Evolutionary conservation across 1,140 invertebrate genomes (phyloP), one percentile per base, ranked within the genome.

Genomic region (Euglossa dilemma): DNA sequence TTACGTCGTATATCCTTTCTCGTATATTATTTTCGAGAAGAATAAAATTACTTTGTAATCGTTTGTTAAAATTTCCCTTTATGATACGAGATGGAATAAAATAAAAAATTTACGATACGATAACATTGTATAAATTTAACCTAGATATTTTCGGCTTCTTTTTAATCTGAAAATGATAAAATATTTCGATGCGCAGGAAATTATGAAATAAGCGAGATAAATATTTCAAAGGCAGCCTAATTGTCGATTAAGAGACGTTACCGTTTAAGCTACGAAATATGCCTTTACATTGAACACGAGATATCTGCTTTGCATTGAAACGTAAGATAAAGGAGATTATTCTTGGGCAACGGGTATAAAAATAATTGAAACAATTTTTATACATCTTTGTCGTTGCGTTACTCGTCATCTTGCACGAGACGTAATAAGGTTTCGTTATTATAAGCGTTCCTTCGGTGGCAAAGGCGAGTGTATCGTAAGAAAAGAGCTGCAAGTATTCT

Each of bases 401-500:
- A 12, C 47, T 54, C 61, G 36, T 50, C 59, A 16, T 66, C 16
- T 67, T 54, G n/a, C 25, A 8, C 4, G 63, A 7, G 20, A 36
- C 11, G 20, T 80, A 72, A 72, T 72, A 72, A 43, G 67, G 9
- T 18, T 59, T 50, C 25, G 43, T 59, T 59, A 28, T 52, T 12
- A n/a, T 23, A 72, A 72, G 59, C 45, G 18, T 45, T 72, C 6
- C 20, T 61, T 52, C 20, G 6, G 45, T 14, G 52, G 36, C 20
- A 57, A 69, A 78, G 23, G 45, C 25, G 25, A 50, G 43, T 50
- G 45, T 28, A 72, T 61, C 45, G 67, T 23, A 67, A 80, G 67
- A 52, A 72, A 72, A 72, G 67, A 72, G 45, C 28, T 50, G 77
- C 69, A 71, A 16, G 56, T 63, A 72, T 80, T 72, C 56, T 80